Percentiles rank a stretch among this genome's conserved stretches.
phyloP scores from a whole-genome alignment of 1,140 invertebrate genomes.

The Planococcus citri region DNA sequence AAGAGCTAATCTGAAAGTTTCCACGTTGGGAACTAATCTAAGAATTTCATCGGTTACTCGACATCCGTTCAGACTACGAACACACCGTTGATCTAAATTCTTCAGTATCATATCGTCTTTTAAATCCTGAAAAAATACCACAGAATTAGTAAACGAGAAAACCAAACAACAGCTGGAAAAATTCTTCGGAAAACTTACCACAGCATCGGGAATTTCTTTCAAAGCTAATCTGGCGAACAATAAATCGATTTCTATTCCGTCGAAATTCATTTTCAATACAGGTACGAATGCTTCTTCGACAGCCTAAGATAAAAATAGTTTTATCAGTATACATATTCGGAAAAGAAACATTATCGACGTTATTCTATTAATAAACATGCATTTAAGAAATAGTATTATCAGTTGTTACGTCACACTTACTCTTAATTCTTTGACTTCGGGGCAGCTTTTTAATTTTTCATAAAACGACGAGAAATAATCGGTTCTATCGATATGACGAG shows the following conservation, averaged over 20 bases:
- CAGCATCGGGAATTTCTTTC: conserved; percentile 73
- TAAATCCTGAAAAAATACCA: conserved; percentile 51
- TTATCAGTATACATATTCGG: background rate
- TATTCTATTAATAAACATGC: background rate
- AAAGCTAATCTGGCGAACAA: conserved; percentile 85
- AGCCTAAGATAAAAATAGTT: conserved; percentile 48
- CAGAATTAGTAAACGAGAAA: too few species aligned
- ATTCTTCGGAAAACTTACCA: conserved; percentile 33
- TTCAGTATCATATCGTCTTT: conserved; percentile 83
- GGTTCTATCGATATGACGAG: conserved; percentile 79
- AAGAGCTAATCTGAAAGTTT: conserved; percentile 85
- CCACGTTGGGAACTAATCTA: conserved; percentile 84
- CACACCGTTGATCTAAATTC: conserved; percentile 93
- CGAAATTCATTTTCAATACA: conserved; percentile 98
- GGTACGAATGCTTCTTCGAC: conserved; percentile 99
- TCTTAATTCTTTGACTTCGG: conserved; percentile 71
- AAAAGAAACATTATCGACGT: background rate
- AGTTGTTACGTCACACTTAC: conserved; percentile 37
- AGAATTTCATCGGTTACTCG: conserved; percentile 97
- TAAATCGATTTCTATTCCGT: conserved; percentile 98
- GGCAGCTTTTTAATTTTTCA: conserved; percentile 74
- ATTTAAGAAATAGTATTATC: background rate
- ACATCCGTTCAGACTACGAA: conserved; percentile 93
- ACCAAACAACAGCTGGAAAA: background rate
- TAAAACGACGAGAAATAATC: conserved; percentile 96